Conservation (phyloP, 2,113 vertebrate species). For the Arenaria interpres region DNA sequence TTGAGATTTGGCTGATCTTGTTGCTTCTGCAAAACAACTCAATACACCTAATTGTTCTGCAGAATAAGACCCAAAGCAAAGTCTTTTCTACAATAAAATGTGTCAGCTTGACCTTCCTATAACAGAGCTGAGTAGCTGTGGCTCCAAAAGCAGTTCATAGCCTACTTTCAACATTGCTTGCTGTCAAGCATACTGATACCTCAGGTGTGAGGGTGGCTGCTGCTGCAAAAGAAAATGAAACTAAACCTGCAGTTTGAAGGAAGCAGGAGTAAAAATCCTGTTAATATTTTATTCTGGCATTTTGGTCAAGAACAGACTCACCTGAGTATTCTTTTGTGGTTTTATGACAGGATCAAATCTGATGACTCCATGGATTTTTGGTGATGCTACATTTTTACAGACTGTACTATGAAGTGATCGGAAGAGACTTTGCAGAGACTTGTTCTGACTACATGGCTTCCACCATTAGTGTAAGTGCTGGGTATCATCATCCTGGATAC, state of each 20-base stretch:
- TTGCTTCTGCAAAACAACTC: neutral
- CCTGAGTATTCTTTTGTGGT: neutral
- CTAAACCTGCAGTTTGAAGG: neutral
- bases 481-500: neutral
- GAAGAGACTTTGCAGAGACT: conserved; percentile 76
- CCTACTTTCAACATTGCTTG: neutral
- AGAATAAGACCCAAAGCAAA: neutral
- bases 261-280: neutral
- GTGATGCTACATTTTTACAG: conserved; percentile 77
- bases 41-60: neutral
- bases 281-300: neutral
- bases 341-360: conserved; percentile 67
- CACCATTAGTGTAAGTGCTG: conserved; percentile 61
- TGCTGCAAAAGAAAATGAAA: neutral
- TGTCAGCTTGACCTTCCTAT: neutral
- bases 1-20: neutral
- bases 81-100: neutral
- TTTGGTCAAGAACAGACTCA: neutral
- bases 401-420: conserved; percentile 74
- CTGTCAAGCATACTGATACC: neutral
- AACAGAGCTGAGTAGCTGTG: neutral
- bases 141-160: neutral
- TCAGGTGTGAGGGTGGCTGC: neutral
- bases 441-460: conserved; percentile 80
- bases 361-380: conserved; percentile 78